Evolutionary conservation across 1,140 invertebrate species (phyloP).

Genomic region (Propsilocerus akamusi): DNA sequence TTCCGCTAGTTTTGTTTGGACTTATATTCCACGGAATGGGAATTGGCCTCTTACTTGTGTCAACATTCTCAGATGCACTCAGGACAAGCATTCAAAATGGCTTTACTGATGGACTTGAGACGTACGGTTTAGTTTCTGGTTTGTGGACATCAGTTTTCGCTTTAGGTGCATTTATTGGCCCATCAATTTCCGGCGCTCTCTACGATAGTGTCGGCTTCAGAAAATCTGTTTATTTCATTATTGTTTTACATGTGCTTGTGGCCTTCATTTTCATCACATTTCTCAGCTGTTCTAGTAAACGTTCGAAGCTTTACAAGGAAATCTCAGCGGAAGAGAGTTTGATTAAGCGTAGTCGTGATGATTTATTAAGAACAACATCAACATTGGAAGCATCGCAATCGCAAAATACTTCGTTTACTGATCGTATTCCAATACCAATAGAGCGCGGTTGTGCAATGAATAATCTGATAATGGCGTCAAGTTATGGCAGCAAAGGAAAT

Average conservation of each 20-base stretch:
- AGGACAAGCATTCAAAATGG: constrained; percentile 47
- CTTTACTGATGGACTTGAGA: constrained; percentile 61
- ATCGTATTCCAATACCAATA: background rate
- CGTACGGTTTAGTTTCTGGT: constrained; percentile 65
- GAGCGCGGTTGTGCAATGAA: too few relatives aligned
- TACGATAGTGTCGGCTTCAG: constrained; percentile 54
- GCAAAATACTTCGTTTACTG: background rate
- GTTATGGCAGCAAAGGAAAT: background rate
- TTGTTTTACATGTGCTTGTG: constrained; percentile 29
- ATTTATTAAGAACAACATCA: too few relatives aligned
- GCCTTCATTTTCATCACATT: background rate
- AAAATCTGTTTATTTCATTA: constrained; percentile 50
- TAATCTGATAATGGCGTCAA: background rate
- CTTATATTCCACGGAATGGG: constrained; percentile 59
- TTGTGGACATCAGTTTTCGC: constrained; percentile 75
- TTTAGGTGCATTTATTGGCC: constrained; percentile 66
- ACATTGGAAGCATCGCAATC: too few relatives aligned
- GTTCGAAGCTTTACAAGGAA: background rate
- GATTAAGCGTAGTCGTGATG: background rate
- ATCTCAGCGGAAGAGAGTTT: background rate
- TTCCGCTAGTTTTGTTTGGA: constrained; percentile 33
- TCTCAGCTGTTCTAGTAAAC: background rate
- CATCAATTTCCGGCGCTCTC: constrained; percentile 55
- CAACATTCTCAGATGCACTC: constrained; percentile 64
- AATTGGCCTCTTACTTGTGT: constrained; percentile 60